Evolutionary conservation across 2,797 vertebrate species (phyloP).

Genomic region (Enteromius fasciolatus): DNA sequence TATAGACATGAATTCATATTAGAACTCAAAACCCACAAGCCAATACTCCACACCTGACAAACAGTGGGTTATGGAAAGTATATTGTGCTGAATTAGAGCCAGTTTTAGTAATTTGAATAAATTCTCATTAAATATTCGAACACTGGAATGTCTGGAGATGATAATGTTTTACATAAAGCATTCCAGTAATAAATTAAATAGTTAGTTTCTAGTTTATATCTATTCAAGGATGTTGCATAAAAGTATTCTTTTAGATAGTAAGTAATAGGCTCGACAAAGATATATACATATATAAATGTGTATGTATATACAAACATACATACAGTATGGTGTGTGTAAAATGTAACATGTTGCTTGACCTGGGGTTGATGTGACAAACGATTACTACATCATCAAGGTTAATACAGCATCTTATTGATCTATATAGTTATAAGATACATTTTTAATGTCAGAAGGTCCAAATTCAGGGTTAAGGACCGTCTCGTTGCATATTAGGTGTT

Average conservation of each 20-base stretch:
- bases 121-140: neutral
- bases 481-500: constrained; percentile 33
- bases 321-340: constrained; percentile 16
- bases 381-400: constrained; percentile 20
- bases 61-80: constrained; percentile 6
- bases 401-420: constrained; percentile 19
- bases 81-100: neutral
- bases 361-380: constrained; percentile 18
- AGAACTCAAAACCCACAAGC: neutral
- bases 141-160: constrained; percentile 37
- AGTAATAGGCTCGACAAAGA: constrained; percentile 27
- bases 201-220: constrained; percentile 42
- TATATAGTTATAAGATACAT: neutral
- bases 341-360: constrained; percentile 35
- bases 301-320: constrained; percentile 40
- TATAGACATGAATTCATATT: neutral
- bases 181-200: constrained; percentile 36
- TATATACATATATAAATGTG: constrained; percentile 36
- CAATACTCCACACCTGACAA: neutral
- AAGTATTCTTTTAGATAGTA: constrained; percentile 45
- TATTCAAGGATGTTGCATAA: constrained; percentile 40
- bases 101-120: neutral
- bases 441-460: constrained; percentile 22
- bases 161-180: constrained; percentile 36
- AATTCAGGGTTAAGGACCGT: neutral